Percentiles rank a stretch among this genome's conserved stretches.
phyloP scores from a whole-genome alignment of 1,140 invertebrate species.

The Anastrepha obliqua region DNA sequence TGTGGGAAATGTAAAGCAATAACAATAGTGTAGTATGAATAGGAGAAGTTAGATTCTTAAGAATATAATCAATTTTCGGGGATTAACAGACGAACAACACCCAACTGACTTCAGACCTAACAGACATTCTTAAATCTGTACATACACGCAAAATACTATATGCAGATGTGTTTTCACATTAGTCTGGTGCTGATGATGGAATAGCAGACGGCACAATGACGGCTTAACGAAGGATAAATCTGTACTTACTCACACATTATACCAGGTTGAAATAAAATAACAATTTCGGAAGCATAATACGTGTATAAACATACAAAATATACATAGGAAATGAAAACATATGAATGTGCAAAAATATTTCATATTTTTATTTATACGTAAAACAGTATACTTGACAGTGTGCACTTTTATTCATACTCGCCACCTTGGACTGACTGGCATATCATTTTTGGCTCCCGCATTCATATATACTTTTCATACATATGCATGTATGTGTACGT shows the following conservation, averaged over 20 bases:
- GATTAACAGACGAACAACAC: slow-evolving; percentile 9
- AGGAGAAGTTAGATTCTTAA: neutral
- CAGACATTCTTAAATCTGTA: neutral
- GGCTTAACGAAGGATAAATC: slow-evolving; percentile 5
- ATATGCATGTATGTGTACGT: too few species aligned
- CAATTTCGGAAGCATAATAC: neutral
- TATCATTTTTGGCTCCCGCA: too few species aligned
- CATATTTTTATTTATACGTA: too few species aligned
- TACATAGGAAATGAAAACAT: neutral
- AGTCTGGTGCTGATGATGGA: neutral
- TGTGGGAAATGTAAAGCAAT: neutral
- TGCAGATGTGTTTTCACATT: neutral
- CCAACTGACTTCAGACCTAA: neutral
- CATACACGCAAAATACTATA: neutral
- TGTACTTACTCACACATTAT: neutral
- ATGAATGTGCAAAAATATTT: neutral
- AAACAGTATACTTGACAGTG: too few species aligned
- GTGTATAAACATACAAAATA: neutral
- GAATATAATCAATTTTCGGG: slow-evolving; percentile 48
- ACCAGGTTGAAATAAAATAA: neutral
- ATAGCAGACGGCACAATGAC: neutral
- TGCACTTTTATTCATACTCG: too few species aligned
- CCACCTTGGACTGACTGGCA: too few species aligned
- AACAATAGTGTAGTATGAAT: slow-evolving; percentile 11
- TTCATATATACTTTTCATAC: too few species aligned